phyloP scores from a whole-genome alignment of 1,140 invertebrate species.

The Drosophila guanche region DNA sequence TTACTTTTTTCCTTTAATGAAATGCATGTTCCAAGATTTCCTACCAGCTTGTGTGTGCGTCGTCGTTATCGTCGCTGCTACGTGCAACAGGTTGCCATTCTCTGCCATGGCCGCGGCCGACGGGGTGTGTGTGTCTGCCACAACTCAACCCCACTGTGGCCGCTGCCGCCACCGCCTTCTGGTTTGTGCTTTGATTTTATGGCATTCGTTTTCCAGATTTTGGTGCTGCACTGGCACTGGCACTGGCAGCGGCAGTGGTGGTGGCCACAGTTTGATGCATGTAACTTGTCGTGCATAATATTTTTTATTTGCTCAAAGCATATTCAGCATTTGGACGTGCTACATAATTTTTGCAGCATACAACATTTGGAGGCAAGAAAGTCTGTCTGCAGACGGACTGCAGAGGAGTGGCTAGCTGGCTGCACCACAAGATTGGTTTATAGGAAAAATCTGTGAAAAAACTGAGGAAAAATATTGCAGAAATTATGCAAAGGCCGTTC shows the following conservation, averaged over 20 bases:
- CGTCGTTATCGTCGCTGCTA: neutral
- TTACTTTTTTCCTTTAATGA: conserved; percentile 35
- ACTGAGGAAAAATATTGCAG: conserved; percentile 10
- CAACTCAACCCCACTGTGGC: neutral
- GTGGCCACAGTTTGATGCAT: conserved; percentile 71
- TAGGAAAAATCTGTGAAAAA: conserved; percentile 28
- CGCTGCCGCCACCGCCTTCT: conserved; percentile 39
- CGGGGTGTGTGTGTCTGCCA: conserved; percentile 4
- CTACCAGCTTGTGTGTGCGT: conserved; percentile 25
- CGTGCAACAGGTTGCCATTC: conserved; percentile 66
- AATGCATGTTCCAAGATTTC: conserved; percentile 63
- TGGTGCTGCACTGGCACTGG: conserved; percentile 14
- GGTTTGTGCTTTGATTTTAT: conserved; percentile 66
- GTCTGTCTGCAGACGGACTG: conserved; percentile 2
- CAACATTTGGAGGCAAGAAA: conserved; percentile 26
- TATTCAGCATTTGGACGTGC: conserved; percentile 72
- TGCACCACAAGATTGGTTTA: conserved; percentile 17
- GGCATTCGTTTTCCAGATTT: conserved; percentile 63
- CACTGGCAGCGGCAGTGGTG: conserved; percentile 10
- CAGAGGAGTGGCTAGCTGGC: conserved; percentile 49
- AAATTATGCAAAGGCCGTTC: conserved; percentile 56
- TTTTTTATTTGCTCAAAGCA: conserved; percentile 61
- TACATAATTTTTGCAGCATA: conserved; percentile 62
- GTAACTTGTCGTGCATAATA: conserved; percentile 73
- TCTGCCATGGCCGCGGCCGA: conserved; percentile 28